A percentile compares a stretch with the other conserved stretches of the same genome.
These are phyloP conservation scores for Glyphotaelius pellucidus DNA, from an alignment of 2,888 invertebrate species.

Conservation along the genomic window DNA sequence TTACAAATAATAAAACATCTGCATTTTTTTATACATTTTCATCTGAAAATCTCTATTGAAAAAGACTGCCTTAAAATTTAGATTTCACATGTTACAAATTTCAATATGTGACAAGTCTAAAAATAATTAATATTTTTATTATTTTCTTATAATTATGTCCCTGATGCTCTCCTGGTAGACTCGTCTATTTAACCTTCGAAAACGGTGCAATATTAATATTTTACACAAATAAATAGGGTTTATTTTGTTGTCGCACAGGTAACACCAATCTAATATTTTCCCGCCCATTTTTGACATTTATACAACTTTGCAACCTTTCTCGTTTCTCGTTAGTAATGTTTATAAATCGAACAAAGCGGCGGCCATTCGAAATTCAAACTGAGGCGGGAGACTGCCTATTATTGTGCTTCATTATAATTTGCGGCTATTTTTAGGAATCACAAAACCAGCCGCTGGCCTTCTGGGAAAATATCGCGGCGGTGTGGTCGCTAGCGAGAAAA, in stretches of 20 bases:
- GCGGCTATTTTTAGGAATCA: slow-evolving; percentile 50
- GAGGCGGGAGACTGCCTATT: slow-evolving; percentile 21
- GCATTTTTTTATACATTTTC: too few relatives aligned
- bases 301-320: neutral
- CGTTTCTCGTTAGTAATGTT: neutral
- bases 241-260: neutral
- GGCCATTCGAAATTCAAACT: slow-evolving; percentile 17
- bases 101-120: too few relatives aligned
- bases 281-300: neutral
- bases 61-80: too few relatives aligned
- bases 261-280: neutral
- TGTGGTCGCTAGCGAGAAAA: slow-evolving; percentile 43
- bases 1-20: too few relatives aligned
- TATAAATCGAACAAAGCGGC: neutral
- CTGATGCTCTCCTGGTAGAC: too few relatives aligned
- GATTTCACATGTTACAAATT: too few relatives aligned
- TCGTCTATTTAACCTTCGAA: too few relatives aligned
- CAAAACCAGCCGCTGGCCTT: slow-evolving; percentile 38
- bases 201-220: too few relatives aligned
- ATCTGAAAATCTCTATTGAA: too few relatives aligned
- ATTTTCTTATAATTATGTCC: too few relatives aligned
- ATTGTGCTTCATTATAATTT: slow-evolving; percentile 37
- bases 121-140: too few relatives aligned
- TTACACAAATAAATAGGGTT: neutral
- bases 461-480: slow-evolving; percentile 44